Percentiles rank a stretch among this genome's conserved stretches.
Evolutionary conservation across 2,113 vertebrate genomes (phyloP).

Genomic region (Poeciliopsis retropinna): DNA sequence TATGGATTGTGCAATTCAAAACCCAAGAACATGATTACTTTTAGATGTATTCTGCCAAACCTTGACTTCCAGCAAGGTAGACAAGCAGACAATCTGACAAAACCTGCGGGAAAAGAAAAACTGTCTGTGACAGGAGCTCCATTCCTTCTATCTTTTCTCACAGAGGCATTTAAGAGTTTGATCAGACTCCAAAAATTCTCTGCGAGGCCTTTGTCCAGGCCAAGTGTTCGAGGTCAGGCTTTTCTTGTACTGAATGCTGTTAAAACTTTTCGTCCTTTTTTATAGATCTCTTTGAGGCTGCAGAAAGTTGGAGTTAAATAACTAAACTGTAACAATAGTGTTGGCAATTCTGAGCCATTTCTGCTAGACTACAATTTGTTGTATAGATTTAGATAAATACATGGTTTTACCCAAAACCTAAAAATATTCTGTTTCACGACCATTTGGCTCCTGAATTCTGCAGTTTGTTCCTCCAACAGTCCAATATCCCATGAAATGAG

Average conservation of each 20-base stretch:
- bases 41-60: constrained; percentile 34
- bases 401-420: no score
- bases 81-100: constrained; percentile 33
- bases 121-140: constrained; percentile 19
- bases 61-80: constrained; percentile 18
- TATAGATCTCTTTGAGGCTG: no score
- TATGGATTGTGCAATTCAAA: constrained; percentile 27
- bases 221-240: constrained; percentile 30
- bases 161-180: no score
- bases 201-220: neutral
- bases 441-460: no score
- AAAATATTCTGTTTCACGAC: no score
- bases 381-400: neutral
- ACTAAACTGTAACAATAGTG: neutral
- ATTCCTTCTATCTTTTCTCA: constrained; percentile 9
- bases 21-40: neutral
- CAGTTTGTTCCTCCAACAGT: no score
- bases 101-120: constrained; percentile 10
- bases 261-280: neutral
- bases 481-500: no score
- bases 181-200: constrained; percentile 24
- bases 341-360: neutral
- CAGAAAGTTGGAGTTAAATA: neutral
- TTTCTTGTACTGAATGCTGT: neutral
- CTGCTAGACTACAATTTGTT: neutral